A percentile compares a stretch with the other conserved stretches of the same genome.
Evolutionary conservation across 2,113 vertebrate genomes (phyloP).

Genomic region (Passer montanus): DNA sequence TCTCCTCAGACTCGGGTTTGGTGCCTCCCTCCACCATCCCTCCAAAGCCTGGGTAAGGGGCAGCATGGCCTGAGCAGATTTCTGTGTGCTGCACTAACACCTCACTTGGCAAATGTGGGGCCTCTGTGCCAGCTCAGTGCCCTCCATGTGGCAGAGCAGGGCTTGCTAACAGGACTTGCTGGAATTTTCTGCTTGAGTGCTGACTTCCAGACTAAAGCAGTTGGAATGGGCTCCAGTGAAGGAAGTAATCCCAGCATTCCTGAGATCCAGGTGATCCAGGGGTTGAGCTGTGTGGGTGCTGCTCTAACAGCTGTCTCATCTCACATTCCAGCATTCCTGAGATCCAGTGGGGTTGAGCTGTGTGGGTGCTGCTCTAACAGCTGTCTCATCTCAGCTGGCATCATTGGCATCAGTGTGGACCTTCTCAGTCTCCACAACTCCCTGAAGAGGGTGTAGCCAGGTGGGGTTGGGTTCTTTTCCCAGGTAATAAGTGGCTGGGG

Average conservation of each 20-base stretch:
- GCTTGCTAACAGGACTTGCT: background rate
- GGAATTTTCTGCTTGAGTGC: background rate
- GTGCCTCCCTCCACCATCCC: conserved; percentile 58
- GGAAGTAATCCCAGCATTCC: background rate
- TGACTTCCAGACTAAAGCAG: background rate
- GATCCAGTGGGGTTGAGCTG: background rate
- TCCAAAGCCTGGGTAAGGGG: conserved; percentile 82
- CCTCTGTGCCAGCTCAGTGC: background rate
- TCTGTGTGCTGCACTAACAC: background rate
- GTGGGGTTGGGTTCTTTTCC: background rate
- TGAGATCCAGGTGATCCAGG: background rate
- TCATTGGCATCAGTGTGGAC: background rate
- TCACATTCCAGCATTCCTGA: background rate
- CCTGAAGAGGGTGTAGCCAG: background rate
- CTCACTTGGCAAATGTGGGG: accelerated
- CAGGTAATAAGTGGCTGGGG: background rate
- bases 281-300: background rate
- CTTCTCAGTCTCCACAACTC: background rate
- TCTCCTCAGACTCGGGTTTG: conserved; percentile 70
- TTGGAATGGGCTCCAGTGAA: background rate
- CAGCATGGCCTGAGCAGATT: background rate
- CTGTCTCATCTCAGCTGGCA: background rate
- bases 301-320: background rate
- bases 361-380: background rate
- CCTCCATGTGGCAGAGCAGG: background rate